Base-by-base conservation (phyloP, 1,140 invertebrate genomes). In the Lepidurus arcticus region DNA sequence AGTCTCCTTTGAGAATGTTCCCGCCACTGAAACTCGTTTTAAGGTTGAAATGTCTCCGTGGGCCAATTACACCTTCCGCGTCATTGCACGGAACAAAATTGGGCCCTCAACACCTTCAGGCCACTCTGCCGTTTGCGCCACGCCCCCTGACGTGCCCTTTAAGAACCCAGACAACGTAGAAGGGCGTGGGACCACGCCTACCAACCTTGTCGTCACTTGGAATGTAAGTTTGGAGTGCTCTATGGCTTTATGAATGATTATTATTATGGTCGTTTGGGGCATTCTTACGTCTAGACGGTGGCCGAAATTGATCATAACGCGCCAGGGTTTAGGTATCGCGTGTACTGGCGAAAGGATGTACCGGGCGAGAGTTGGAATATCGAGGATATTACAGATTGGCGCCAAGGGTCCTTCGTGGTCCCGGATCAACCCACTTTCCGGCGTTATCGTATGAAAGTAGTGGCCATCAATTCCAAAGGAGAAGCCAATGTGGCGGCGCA, bases 21-120 rank as follows among this genome's bases (percentile, higher is more conserved):
- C 94, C 11, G 90, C 92, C n/a, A 91, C 91, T 7, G 93, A 94
- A 82, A 91, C 88, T 77, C 90, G 90, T 1, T 94, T 92, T 82
- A 89, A 85, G 86, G 86, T 94, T 3, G 87, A 89, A 53, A 91
- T 98, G 88, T 92, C 90, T 74, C 95, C 96, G 0, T 98, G 94
- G 93, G 90, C 94, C 0, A 98, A 98, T 85, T 99, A 98, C 83
- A 98, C 96, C 0, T 99, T 98, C 89, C 88, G 97, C 53, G 94
- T 99, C 6, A 89, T 96, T 78, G 96, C 97, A 0, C 90, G 89
- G 83, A 99, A 99, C 85, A 95, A 95, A 86, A 94, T 98, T 82
- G 97, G 97, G 0, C 88, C 90, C 7, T 98, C 96, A 42, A 82
- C 89, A 44, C 94, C 97, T 0, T 98, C 96, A 80, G 79, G 87